Percentiles rank a stretch among this genome's conserved stretches.
phyloP scores from a whole-genome alignment of 1,140 invertebrate genomes.

The Zelostemma sp. region DNA sequence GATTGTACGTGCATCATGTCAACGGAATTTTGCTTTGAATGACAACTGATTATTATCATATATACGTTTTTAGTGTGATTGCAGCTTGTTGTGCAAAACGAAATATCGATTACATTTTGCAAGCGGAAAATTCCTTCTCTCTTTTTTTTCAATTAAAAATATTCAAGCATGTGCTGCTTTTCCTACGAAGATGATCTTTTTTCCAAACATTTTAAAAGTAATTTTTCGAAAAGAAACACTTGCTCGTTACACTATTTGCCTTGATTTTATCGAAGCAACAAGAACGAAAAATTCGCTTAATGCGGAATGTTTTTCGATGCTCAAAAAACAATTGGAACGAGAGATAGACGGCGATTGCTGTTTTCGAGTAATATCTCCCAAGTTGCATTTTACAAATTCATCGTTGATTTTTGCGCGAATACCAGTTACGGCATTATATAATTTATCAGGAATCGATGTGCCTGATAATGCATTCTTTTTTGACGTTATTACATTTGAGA shows the following conservation, averaged over 20 bases:
- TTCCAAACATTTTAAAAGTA: constrained; percentile 47
- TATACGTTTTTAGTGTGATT: constrained; percentile 43
- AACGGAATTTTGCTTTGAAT: constrained; percentile 45
- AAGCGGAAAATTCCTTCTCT: no score
- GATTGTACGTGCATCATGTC: constrained; percentile 53
- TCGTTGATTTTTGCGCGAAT: no score
- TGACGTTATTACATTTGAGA: constrained; percentile 13
- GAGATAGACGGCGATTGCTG: no score
- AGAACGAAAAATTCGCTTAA: no score
- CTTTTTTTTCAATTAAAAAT: constrained; percentile 10
- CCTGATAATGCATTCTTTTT: constrained; percentile 33
- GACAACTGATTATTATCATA: constrained; percentile 42
- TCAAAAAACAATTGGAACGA: no score
- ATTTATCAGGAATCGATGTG: constrained; percentile 38
- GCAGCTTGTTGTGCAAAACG: constrained; percentile 31
- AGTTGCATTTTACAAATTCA: no score
- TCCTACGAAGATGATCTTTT: no score
- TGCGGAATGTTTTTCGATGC: no score
- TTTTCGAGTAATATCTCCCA: no score
- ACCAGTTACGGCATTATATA: background rate
- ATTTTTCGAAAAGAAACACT: background rate
- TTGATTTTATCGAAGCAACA: no score
- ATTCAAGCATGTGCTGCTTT: constrained; percentile 9
- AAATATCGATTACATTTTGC: constrained; percentile 21
- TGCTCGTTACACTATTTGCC: no score